Evolutionary conservation across 2,797 vertebrate genomes (phyloP).

Genomic region (Enteromius mattozi): DNA sequence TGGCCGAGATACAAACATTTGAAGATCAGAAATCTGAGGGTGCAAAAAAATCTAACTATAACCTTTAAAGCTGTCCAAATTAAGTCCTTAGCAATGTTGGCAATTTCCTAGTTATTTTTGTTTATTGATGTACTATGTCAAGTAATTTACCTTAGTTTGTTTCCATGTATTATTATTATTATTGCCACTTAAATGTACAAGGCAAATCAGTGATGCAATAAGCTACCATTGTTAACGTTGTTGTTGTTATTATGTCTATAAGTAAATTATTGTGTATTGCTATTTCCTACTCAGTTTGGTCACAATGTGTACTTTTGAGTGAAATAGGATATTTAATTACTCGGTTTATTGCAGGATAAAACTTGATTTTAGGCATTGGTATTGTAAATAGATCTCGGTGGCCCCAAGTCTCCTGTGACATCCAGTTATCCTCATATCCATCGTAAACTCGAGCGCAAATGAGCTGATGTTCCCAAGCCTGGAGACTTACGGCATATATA

Average conservation of each 20-base stretch:
- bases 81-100: too few relatives aligned
- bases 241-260: not conserved
- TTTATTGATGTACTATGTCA: too few relatives aligned
- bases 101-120: too few relatives aligned
- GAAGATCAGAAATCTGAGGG: too few relatives aligned
- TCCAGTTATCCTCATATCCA: not conserved
- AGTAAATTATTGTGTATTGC: not conserved
- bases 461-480: conserved; percentile 45
- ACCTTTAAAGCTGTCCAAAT: too few relatives aligned
- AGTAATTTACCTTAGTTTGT: not conserved
- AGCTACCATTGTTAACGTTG: too few relatives aligned
- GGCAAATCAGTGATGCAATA: not conserved
- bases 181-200: not conserved
- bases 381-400: not conserved
- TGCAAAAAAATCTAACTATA: too few relatives aligned
- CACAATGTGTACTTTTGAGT: not conserved
- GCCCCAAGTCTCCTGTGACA: not conserved
- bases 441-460: conserved; percentile 44
- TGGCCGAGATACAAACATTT: too few relatives aligned
- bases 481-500: not conserved
- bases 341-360: not conserved
- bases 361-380: not conserved
- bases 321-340: not conserved
- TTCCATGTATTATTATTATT: not conserved
- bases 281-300: not conserved